Conservation (phyloP, 2,888 invertebrate species). For the Pammene fasciana region DNA sequence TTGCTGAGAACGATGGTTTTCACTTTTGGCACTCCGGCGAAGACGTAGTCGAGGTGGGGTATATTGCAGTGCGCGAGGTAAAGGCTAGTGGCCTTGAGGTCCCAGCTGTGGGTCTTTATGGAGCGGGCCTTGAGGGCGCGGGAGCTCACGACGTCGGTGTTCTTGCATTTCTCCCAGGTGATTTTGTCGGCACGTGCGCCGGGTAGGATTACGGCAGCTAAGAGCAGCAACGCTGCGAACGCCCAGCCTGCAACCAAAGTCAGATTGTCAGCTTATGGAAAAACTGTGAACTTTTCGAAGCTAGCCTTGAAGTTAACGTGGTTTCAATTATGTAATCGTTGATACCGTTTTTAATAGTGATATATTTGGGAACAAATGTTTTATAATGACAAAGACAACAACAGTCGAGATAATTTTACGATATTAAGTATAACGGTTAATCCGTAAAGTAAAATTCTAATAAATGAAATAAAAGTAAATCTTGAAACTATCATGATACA, state of each 20-base stretch:
- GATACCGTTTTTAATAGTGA: too few species aligned
- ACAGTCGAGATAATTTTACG: too few species aligned
- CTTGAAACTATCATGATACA: too few species aligned
- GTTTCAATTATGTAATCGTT: too few species aligned
- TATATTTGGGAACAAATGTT: too few species aligned
- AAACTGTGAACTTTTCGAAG: background rate
- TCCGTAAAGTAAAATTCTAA: too few species aligned
- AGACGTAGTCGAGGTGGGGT: background rate
- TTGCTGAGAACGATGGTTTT: constrained; percentile 1
- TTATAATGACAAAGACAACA: too few species aligned
- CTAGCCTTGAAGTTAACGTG: too few species aligned
- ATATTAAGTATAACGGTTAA: too few species aligned
- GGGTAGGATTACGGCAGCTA: background rate
- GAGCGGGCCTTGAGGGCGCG: background rate
- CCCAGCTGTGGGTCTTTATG: constrained; percentile 3
- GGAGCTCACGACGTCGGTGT: constrained; percentile 9
- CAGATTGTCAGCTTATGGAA: background rate
- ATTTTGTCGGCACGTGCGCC: background rate
- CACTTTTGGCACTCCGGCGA: background rate
- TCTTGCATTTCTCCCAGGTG: constrained; percentile 17
- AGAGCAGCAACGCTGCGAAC: background rate
- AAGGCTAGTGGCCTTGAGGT: constrained; percentile 9
- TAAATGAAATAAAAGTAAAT: too few species aligned
- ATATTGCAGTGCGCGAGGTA: constrained; percentile 10
- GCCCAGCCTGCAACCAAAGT: background rate